These are phyloP conservation scores for Halichondria panicea DNA, from an alignment of 37 sponge, comb jelly and placozoan genomes.

Conservation along the genomic window DNA sequence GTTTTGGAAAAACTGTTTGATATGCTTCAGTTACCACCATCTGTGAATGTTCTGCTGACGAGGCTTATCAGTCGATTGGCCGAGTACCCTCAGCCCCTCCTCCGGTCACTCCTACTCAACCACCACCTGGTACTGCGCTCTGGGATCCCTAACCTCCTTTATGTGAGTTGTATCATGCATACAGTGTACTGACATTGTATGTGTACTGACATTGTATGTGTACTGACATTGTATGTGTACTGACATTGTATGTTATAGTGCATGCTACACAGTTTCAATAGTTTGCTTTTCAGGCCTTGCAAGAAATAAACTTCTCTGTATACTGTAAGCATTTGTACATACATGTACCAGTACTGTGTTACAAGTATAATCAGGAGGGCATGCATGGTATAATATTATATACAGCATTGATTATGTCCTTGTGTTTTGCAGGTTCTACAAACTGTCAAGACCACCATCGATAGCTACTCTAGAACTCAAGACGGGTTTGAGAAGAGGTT, in stretches of 20 bases:
- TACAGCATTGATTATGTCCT: too few species aligned
- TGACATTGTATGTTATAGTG: too few species aligned
- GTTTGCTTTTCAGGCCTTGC: too few species aligned
- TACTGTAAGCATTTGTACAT: too few species aligned
- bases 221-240: too few species aligned
- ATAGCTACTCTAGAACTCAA: constrained; percentile 18
- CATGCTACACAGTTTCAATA: too few species aligned
- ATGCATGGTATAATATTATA: not conserved
- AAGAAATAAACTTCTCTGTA: too few species aligned
- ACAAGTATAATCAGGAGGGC: not conserved
- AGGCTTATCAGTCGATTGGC: constrained; percentile 59
- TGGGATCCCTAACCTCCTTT: constrained; percentile 64
- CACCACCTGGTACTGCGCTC: constrained; percentile 63
- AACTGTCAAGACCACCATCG: constrained; percentile 42
- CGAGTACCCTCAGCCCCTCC: constrained; percentile 81
- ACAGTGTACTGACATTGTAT: too few species aligned
- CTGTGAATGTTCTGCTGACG: constrained; percentile 59
- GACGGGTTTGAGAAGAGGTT: constrained; percentile 60
- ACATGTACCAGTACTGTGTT: too few species aligned
- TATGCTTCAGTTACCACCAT: constrained; percentile 49
- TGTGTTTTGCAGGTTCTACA: constrained; percentile 70
- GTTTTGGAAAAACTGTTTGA: constrained; percentile 56
- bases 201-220: too few species aligned
- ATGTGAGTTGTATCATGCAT: constrained; percentile 59
- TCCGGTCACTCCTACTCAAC: constrained; percentile 70